Evolutionary conservation across 2,113 vertebrate species (phyloP).

Genomic region (Cheirogaleus medius): DNA sequence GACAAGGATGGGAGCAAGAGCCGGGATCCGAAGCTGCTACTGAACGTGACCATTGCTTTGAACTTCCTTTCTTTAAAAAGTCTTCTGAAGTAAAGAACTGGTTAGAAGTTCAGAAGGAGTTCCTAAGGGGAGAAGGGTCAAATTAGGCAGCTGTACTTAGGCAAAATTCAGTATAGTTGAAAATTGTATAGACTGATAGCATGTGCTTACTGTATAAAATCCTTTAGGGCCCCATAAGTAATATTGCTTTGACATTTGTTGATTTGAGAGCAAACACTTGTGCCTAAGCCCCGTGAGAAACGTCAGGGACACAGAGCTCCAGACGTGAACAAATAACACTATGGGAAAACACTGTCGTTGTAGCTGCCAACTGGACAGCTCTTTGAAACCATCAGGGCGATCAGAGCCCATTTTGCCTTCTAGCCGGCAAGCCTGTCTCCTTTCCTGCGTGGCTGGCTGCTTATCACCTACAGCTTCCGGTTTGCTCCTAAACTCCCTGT

Average conservation of each 20-base stretch:
- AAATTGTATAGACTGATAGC: neutral
- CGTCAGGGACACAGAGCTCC: neutral
- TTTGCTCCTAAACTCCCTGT: neutral
- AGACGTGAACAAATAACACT: neutral
- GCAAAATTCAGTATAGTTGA: neutral
- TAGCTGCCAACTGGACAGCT: neutral
- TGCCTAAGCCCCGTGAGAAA: rapidly evolving
- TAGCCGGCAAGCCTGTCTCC: neutral
- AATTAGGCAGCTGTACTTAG: neutral
- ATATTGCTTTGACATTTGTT: neutral
- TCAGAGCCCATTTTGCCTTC: neutral
- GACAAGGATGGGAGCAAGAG: neutral
- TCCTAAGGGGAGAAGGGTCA: neutral
- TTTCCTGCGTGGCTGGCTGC: neutral
- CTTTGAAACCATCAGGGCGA: neutral
- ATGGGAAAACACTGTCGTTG: neutral
- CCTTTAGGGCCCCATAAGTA: neutral
- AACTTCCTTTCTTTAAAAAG: neutral
- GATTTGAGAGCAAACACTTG: neutral
- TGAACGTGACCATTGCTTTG: neutral
- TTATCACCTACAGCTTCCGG: neutral
- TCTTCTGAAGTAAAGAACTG: neutral
- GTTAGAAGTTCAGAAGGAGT: neutral
- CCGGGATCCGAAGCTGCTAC: neutral
- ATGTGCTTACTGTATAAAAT: neutral